Conservation (phyloP, 2,888 invertebrate species). For the Agonopterix arenella region DNA sequence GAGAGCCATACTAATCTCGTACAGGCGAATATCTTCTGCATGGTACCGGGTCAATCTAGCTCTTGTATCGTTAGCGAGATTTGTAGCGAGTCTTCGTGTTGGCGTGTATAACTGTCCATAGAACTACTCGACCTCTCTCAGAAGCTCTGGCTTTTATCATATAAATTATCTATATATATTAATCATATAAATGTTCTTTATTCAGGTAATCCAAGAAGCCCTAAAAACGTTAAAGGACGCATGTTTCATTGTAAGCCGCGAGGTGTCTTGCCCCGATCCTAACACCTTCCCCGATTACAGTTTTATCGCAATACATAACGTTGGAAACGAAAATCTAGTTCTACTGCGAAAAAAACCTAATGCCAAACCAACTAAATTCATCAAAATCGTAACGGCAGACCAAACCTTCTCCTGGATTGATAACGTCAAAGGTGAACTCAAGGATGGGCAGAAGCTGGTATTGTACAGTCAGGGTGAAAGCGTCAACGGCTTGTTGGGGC, state of each 20-base stretch:
- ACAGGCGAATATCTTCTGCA: too few relatives aligned
- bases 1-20: too few relatives aligned
- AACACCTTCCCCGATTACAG: conserved; percentile 23
- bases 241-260: conserved; percentile 79
- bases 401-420: conserved; percentile 72
- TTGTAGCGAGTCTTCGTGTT: too few relatives aligned
- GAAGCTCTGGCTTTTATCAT: too few relatives aligned
- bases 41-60: too few relatives aligned
- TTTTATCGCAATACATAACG: not conserved
- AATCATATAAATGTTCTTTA: too few relatives aligned
- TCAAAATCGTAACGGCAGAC: conserved; percentile 57
- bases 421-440: conserved; percentile 55
- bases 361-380: conserved; percentile 60
- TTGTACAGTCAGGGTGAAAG: conserved; percentile 82
- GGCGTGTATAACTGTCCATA: too few relatives aligned
- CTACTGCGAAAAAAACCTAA: conserved; percentile 67
- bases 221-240: conserved; percentile 71
- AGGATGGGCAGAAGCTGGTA: conserved; percentile 71
- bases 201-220: conserved; percentile 62
- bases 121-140: too few relatives aligned
- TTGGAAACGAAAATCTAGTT: conserved; percentile 50
- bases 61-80: too few relatives aligned
- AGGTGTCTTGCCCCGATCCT: conserved; percentile 64
- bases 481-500: conserved; percentile 89
- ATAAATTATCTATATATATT: too few relatives aligned